Percentiles rank a stretch among this genome's conserved stretches.
Conservation (phyloP, 2,888 invertebrate genomes). For the Oscheius onirici region DNA sequence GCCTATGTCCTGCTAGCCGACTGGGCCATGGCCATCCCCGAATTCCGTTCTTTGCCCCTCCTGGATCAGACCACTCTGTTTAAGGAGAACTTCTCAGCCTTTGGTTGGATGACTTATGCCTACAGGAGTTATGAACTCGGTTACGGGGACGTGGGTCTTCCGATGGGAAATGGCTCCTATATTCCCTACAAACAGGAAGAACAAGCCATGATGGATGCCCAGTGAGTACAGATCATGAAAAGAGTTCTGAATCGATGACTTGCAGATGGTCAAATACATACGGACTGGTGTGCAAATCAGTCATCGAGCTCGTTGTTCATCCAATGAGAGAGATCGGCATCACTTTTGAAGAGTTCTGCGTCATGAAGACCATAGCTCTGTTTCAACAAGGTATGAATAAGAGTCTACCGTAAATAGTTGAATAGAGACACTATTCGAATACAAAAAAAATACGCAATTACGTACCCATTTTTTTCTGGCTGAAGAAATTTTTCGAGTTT, state of each 20-base stretch:
- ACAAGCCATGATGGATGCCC: conserved; percentile 41
- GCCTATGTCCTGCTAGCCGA: conserved; percentile 59
- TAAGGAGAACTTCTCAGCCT: conserved; percentile 61
- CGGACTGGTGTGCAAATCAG: conserved; percentile 50
- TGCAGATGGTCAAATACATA: conserved; percentile 56
- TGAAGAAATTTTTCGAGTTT: no score
- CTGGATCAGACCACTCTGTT: conserved; percentile 58
- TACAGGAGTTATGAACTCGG: conserved; percentile 45
- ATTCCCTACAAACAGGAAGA: conserved; percentile 55
- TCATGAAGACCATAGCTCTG: conserved; percentile 58
- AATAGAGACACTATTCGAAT: no score
- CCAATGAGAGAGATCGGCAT: conserved; percentile 56
- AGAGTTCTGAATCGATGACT: not conserved
- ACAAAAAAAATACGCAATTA: no score
- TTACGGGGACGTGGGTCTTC: conserved; percentile 41
- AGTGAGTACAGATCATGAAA: conserved; percentile 5
- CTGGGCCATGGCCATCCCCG: conserved; percentile 60
- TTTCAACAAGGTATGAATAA: conserved; percentile 52
- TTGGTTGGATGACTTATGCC: conserved; percentile 60
- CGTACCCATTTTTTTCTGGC: no score
- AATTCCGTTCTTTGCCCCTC: conserved; percentile 49
- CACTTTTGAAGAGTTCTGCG: conserved; percentile 54
- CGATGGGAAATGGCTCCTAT: conserved; percentile 57
- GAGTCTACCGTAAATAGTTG: no score
- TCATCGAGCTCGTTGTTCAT: conserved; percentile 55